Evolutionary conservation across 1,140 invertebrate genomes (phyloP).

Genomic region (Liolophura sinensis): DNA sequence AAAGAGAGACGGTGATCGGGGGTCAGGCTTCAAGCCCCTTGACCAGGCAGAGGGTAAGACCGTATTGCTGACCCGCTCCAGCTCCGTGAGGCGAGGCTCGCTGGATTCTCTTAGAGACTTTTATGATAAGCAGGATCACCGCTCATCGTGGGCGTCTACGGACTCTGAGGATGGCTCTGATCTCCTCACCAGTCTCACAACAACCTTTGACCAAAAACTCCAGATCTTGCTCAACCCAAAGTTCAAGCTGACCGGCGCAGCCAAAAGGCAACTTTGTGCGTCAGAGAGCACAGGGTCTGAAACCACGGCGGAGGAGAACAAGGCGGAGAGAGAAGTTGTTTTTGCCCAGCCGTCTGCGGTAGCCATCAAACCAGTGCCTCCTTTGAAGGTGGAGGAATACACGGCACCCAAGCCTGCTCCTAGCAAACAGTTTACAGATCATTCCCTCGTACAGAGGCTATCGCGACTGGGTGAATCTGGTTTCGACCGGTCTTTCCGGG

Average conservation of each 20-base stretch:
- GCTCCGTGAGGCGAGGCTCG: slow-evolving; percentile 59
- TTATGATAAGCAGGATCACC: slow-evolving; percentile 38
- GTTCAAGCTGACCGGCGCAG: slow-evolving; percentile 33
- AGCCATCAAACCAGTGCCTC: no score
- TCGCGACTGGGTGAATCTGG: slow-evolving; percentile 34
- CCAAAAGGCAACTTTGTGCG: neutral
- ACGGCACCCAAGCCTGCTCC: no score
- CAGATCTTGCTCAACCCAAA: slow-evolving; percentile 62
- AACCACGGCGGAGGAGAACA: slow-evolving; percentile 46
- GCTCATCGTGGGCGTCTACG: slow-evolving; percentile 40
- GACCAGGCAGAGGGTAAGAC: slow-evolving; percentile 7
- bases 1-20: slow-evolving; percentile 7
- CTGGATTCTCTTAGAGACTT: slow-evolving; percentile 70
- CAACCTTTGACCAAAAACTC: slow-evolving; percentile 76
- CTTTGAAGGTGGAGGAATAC: no score
- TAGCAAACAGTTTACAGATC: slow-evolving; percentile 52
- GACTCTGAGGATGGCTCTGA: slow-evolving; percentile 66
- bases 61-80: slow-evolving; percentile 23
- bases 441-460: slow-evolving; percentile 70
- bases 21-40: slow-evolving; percentile 6
- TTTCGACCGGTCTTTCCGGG: slow-evolving; percentile 69
- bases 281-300: neutral
- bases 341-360: no score
- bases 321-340: no score
- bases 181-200: slow-evolving; percentile 71